Base-by-base conservation (phyloP, 2,888 invertebrate species). In the Cephus sareptanus region DNA sequence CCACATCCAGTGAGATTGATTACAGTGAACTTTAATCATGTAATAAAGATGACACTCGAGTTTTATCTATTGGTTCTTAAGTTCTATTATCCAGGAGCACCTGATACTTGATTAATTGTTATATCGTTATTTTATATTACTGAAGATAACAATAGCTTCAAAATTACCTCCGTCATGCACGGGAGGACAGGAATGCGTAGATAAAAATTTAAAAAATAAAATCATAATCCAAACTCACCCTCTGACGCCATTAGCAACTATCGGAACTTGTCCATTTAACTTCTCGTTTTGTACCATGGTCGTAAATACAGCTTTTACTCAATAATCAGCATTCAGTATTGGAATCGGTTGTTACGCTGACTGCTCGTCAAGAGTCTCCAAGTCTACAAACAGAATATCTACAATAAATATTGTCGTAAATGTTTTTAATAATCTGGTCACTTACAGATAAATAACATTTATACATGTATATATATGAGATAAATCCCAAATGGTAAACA, bases 261-360 rank as follows among this genome's bases (percentile, higher is more conserved):
- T 75, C 34, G 79, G 83, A 3, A 80, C 80, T 75, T 86, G 83
- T 30, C 85, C 85, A 75, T 83, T 87, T 70, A 80, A 83, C 70
- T 81, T 83, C 68, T 79, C 81, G 76, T 80, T 84, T 70, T 88
- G 86, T 75, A 86, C 84, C 85, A 88, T 88, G 75, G 80, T 83
- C 30, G 75, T 78, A 31, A 75, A 37, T 82, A 34, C 73, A 30
- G 35, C 40, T 30, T 34, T 9, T 23, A 69, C 40, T 75, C 13
- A 70, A 31, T 73, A 79, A 79, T 79, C 77, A 80, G 76, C 82
- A 80, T 84, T 15, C 80, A 82, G 78, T 73, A 33, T 69, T 74
- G 76, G 23, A 77, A 37, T n/a, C 1, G 2, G 15, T 56, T 56
- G 1, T 40, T 40, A 1, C 6, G 56, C 23, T 9, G 76, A 75